Evolutionary conservation across 1,140 invertebrate species (phyloP), one percentile per base, ranked within the genome.

Genomic region (Drosophila pruinosa): DNA sequence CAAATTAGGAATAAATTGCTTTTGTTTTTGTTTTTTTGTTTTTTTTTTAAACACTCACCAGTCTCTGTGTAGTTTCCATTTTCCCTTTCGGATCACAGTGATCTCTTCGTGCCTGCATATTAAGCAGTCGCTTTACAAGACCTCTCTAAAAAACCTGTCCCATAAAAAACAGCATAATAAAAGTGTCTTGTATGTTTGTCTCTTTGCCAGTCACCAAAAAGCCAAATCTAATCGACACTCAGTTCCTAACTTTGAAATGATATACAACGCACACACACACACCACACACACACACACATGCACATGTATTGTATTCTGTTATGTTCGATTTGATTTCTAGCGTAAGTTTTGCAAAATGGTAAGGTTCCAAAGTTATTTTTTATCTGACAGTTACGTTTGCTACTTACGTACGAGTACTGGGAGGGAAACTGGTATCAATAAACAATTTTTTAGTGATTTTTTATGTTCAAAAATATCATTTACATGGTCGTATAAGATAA

Each of bases 381-480:
- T 63, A 62, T 62, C 67, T 68, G 52, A 10, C 14, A 58, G 57
- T 48, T 59, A 48, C 43, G 43, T 59, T 45, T 19, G 38, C 22
- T 57, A 15, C 53, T 53, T 48, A 36, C 45, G 10, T 45, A 47
- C 43, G 15, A 31, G 12, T 14, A 10, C 15, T 1, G 4, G 14
- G 47, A 26, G 12, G 4, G 39, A 17, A 54, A 28, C 7, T 3
- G 56, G 75, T 72, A 80, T 72, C 53, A 31, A 53, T 14, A 28
- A 47, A 69, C 31, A 69, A 53, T 65, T 74, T 63, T 76, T 88
- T 86, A 86, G 82, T 86, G 82, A 72, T 57, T 86, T 86, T 75
- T 59, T 72, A 48, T 86, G 82, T 86, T 86, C 70, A 15, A 81
- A 86, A 64, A 78, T 78, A 86, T 78, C 74, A 80, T 81, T 81